A percentile compares a stretch with the other conserved stretches of the same genome.
These are phyloP conservation scores for Pomacea canaliculata DNA, from an alignment of 2,888 invertebrate species.

Conservation along the genomic window DNA sequence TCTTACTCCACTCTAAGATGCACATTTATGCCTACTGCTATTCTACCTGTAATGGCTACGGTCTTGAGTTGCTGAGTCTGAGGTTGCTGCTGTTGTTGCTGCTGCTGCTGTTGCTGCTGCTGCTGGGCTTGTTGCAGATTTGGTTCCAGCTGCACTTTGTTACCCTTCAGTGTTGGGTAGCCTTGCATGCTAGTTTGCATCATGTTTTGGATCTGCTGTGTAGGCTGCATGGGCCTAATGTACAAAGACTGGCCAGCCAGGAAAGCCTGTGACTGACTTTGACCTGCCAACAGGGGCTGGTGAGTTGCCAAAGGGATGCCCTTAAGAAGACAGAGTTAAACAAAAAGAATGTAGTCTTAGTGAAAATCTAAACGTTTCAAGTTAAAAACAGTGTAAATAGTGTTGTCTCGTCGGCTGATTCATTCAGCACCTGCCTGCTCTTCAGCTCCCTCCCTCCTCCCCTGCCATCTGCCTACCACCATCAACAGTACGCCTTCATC, in stretches of 20 bases:
- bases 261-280: constrained; percentile 53
- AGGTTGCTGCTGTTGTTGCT: constrained; percentile 42
- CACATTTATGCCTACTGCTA: too few species aligned
- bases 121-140: constrained; percentile 32
- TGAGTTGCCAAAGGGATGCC: constrained; percentile 55
- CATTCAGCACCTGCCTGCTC: too few species aligned
- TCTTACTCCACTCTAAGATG: too few species aligned
- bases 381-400: too few species aligned
- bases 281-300: constrained; percentile 52
- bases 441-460: too few species aligned
- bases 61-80: constrained; percentile 34
- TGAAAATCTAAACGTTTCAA: too few species aligned
- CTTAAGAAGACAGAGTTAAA: constrained; percentile 30
- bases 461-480: too few species aligned
- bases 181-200: constrained; percentile 35
- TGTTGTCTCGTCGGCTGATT: too few species aligned
- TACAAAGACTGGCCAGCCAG: constrained; percentile 62
- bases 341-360: too few species aligned
- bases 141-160: constrained; percentile 26
- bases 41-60: constrained; percentile 3
- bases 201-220: constrained; percentile 42
- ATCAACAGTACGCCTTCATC: too few species aligned
- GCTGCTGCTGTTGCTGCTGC: constrained; percentile 43
- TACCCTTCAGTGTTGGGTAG: constrained; percentile 17
- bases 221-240: constrained; percentile 56